A percentile compares a stretch with the other conserved stretches of the same genome.
Conservation (phyloP, 2,797 vertebrate species). For the Numenius phaeopus region DNA sequence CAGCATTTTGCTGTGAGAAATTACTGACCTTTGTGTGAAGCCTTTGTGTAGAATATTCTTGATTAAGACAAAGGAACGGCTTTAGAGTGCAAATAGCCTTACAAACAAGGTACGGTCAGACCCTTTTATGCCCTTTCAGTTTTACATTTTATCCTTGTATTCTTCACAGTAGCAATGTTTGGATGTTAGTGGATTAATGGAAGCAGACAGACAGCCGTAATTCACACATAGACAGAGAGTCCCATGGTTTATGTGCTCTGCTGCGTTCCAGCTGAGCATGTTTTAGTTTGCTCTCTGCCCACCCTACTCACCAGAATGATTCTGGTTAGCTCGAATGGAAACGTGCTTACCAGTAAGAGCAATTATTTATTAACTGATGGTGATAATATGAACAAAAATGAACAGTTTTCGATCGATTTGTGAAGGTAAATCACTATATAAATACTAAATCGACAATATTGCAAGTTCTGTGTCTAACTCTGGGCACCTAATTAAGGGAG, state of each 20-base stretch:
- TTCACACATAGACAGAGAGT: not conserved
- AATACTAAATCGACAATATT: not conserved
- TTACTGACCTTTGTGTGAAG: constrained; percentile 33
- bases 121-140: not conserved
- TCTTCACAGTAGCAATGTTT: not conserved
- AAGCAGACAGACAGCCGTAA: not conserved
- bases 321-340: not conserved
- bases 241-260: not conserved
- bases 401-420: not conserved
- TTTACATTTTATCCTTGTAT: not conserved
- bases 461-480: not conserved
- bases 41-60: constrained; percentile 36
- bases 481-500: not conserved
- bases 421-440: not conserved
- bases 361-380: not conserved
- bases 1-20: constrained; percentile 53
- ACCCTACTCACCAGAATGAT: not conserved
- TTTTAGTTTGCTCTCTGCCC: not conserved
- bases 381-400: not conserved
- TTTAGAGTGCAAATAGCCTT: constrained; percentile 33
- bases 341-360: not conserved
- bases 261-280: not conserved
- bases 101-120: not conserved
- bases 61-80: constrained; percentile 41
- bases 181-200: not conserved